Evolutionary conservation across 2,888 invertebrate species (phyloP).

Genomic region (Lasiommata megera): DNA sequence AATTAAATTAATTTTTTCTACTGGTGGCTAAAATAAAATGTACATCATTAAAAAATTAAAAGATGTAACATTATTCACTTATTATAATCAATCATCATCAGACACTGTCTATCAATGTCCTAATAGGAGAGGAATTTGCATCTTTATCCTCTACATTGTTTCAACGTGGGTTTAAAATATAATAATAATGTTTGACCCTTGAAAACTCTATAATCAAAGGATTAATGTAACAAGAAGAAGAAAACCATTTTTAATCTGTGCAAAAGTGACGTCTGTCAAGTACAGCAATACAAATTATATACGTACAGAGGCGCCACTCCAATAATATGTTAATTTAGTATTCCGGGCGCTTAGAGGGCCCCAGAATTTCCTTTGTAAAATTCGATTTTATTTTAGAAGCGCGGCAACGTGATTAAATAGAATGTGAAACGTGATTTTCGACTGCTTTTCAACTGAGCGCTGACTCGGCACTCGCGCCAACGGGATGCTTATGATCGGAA

Average conservation of each 20-base stretch:
- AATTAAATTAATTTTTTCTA: no score
- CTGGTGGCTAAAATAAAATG: no score
- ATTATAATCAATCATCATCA: no score
- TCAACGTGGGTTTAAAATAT: no score
- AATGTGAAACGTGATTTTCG: constrained; percentile 51
- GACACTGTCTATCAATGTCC: no score
- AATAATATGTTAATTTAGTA: constrained; percentile 36
- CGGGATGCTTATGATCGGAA: no score
- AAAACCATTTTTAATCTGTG: constrained; percentile 1
- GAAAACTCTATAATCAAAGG: not conserved
- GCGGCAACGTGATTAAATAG: constrained; percentile 50
- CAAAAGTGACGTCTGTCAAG: constrained; percentile 12
- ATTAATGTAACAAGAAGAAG: not conserved
- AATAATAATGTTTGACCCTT: no score
- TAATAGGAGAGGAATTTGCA: no score
- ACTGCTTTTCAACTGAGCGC: constrained; percentile 32
- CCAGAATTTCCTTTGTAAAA: constrained; percentile 49
- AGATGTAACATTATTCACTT: no score
- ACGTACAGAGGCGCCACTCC: constrained; percentile 11
- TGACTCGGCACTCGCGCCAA: constrained; percentile 19
- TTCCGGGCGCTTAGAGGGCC: constrained; percentile 46
- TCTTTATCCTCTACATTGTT: no score
- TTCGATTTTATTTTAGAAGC: constrained; percentile 50
- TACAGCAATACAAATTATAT: not conserved
- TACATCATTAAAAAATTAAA: no score